Evolutionary conservation across 1,140 invertebrate genomes (phyloP), one percentile per base, ranked within the genome.

Genomic region (Megathymus violae): DNA sequence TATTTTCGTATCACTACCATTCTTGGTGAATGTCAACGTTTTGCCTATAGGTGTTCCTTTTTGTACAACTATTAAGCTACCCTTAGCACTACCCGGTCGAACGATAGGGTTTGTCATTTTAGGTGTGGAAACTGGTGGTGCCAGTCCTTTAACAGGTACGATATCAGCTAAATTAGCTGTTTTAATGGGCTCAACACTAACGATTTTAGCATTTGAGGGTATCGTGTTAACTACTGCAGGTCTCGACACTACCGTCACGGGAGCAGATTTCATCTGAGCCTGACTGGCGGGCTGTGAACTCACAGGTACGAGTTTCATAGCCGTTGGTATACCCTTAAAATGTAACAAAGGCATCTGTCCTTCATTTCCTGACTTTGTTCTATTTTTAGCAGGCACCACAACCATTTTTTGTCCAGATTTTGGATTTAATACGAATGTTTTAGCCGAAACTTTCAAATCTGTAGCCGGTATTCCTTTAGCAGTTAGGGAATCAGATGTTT

Each of bases 341-440:
- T 91, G 88, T 62, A 91, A 75, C 19, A 91, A 58, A 1, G 89
- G 89, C 44, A 91, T 71, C 46, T 85, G 83, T 9, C 77, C 81
- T 3, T 88, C 89, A 11, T 83, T 75, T 4, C 69, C 76, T 0
- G 73, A 52, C 78, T 91, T 91, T 16, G 79, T 75, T 27, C 85
- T 62, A 9, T 68, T 61, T 65, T 87, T 89, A 5, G 89, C 85
- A 0, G 91, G 91, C 25, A 92, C 40, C 2, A 92, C 89, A 14
- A 92, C 88, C 91, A 91, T 92, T 69, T 91, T 92, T 69, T 92
- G 89, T 4, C 89, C 89, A 3, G 88, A 88, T 73, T 91, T 92
- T 6, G 88, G 86, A 71, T 91, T 92, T 10, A 92, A 63, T 31
- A 92, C 82, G 14, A 91, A 83, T 19, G 91, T 88, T 78, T 91